Evolutionary conservation across 2,113 vertebrate genomes (phyloP).

Genomic region (Antigone vipio): DNA sequence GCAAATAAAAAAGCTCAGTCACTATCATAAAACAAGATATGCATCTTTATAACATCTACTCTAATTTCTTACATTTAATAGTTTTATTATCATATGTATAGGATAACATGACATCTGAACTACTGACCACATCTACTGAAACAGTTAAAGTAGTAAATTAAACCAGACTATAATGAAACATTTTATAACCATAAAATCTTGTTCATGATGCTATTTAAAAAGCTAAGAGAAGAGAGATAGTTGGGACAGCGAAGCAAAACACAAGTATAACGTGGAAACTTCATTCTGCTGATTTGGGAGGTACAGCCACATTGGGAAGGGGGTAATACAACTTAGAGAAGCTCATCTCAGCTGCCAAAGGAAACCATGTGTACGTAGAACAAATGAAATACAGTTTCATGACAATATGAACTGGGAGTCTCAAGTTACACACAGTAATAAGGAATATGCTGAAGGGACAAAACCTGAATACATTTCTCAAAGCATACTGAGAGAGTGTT

Average conservation of each 20-base stretch:
- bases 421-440: background rate
- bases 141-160: background rate
- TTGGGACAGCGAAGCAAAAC: background rate
- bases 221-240: background rate
- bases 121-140: background rate
- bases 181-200: background rate
- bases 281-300: background rate
- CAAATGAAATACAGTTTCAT: background rate
- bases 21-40: background rate
- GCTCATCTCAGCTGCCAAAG: background rate
- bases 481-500: background rate
- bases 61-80: background rate
- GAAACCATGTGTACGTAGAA: background rate
- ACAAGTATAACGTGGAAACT: background rate
- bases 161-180: background rate
- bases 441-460: background rate
- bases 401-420: background rate
- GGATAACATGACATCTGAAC: background rate
- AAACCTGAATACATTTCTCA: background rate
- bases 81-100: background rate
- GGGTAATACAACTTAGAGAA: background rate
- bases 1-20: accelerated
- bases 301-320: background rate
- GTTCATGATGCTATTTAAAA: background rate
- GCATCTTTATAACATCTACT: background rate